Evolutionary conservation across 1,140 invertebrate genomes (phyloP).

Genomic region (Bombus ignitus): DNA sequence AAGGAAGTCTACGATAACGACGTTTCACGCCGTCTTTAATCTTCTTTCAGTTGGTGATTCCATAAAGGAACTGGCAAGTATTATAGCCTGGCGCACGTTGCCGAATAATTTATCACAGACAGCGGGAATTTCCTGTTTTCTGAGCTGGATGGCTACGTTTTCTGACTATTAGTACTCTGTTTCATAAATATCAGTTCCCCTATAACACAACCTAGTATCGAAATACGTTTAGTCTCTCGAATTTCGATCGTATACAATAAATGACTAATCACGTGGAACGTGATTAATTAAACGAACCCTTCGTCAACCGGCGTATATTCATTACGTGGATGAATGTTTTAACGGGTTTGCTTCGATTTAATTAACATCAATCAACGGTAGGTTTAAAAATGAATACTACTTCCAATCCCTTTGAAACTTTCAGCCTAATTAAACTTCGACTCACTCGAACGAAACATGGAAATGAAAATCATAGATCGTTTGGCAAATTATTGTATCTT

Average conservation of each 20-base stretch:
- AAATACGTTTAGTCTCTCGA: neutral
- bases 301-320: slow-evolving; percentile 9
- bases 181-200: neutral
- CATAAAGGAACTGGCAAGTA: slow-evolving; percentile 26
- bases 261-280: slow-evolving; percentile 16
- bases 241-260: slow-evolving; percentile 4
- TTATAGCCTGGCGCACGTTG: slow-evolving; percentile 2
- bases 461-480: neutral
- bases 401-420: neutral
- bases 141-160: neutral
- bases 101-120: slow-evolving; percentile 54
- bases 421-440: neutral
- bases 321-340: slow-evolving; percentile 18
- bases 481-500: no score
- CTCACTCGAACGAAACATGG: fast-evolving
- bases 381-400: slow-evolving; percentile 4
- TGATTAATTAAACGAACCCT: slow-evolving; percentile 16
- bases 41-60: slow-evolving; percentile 25
- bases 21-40: no score
- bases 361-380: slow-evolving; percentile 16
- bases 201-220: neutral
- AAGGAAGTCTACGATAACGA: neutral
- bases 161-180: neutral
- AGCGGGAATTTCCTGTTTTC: no score
- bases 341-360: slow-evolving; percentile 10